Evolutionary conservation across 2,113 vertebrate species (phyloP), one percentile per base, ranked within the genome.

Genomic region (Sclerurus mexicanus): DNA sequence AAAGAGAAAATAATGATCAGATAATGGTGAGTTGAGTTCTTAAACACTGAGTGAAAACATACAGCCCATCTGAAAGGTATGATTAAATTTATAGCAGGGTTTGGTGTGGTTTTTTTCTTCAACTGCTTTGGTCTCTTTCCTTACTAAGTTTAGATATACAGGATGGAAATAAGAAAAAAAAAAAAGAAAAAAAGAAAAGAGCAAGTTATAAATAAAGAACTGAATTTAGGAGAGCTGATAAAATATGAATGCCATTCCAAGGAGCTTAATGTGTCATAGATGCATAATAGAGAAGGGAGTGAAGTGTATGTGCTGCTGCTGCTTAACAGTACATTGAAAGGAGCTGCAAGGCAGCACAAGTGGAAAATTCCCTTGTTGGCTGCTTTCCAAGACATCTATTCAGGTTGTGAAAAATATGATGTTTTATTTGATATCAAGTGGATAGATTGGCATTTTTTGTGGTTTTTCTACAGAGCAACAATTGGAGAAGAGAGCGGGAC

Each of bases 171-270:
- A 24, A 14, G 9, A 4, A 12, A 27, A 72, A 52, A 59, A 39
- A 68, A 9, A 39, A 46, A 20, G 19, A 19, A 46, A 46, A 46
- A 46, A 46, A 25, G 31, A 72, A 80, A 73, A 60, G 58, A 84
- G 56, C 15, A 84, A 4, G 2, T 90, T 92, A 93, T 93, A 96
- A 97, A 95, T 96, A 95, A 94, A 92, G 94, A 74, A 81, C 24
- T 31, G 6, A 91, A 92, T 55, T 96, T 93, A 72, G 91, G 72
- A 92, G 64, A 97, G 92, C 87, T 97, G 88, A 96, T 96, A 97
- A 97, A 96, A 96, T 96, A 95, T 95, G 89, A 96, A 96, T 96
- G 91, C 60, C 85, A 50, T 97, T 97, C 76, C 93, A 96, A 96
- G 75, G 82, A 90, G 92, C 94, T 95, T 96, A 97, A 93, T 96